phyloP scores from a whole-genome alignment of 2,113 vertebrate genomes.

The Pao palembangensis region DNA sequence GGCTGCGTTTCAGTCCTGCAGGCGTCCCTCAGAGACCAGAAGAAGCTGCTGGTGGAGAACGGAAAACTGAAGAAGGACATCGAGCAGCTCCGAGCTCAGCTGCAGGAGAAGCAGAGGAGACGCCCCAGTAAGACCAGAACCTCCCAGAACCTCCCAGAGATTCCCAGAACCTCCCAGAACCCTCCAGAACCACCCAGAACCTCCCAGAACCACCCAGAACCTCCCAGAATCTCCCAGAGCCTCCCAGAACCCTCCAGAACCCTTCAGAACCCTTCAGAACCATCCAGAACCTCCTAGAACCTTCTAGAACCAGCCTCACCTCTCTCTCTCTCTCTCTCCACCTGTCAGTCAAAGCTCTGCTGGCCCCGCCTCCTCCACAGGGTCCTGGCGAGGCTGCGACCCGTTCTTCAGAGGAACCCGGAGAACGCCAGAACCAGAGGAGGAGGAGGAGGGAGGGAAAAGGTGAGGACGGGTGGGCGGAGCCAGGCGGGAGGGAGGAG shows the following conservation, averaged over 20 bases:
- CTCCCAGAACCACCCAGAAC: neutral
- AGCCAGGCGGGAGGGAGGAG: neutral
- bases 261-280: no score
- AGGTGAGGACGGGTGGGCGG: conserved; percentile 2
- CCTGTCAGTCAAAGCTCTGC: conserved; percentile 46
- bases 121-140: conserved; percentile 53
- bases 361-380: conserved; percentile 17
- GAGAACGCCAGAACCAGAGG: conserved; percentile 13
- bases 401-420: neutral
- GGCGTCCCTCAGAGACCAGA: conserved; percentile 89
- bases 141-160: no score
- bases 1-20: conserved; percentile 80
- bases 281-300: neutral
- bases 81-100: conserved; percentile 80
- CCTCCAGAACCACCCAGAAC: no score
- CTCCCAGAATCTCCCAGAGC: no score
- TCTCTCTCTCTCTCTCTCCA: conserved; percentile 2
- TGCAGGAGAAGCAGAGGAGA: conserved; percentile 85
- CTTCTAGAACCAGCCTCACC: neutral
- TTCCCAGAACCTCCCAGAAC: no score
- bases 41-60: conserved; percentile 95
- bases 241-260: neutral
- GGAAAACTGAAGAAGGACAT: conserved; percentile 95
- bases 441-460: conserved; percentile 41
- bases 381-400: neutral